Percentiles rank a stretch among this genome's conserved stretches.
Evolutionary conservation across 2,797 vertebrate species (phyloP).

Genomic region (Pelochelys cantorii): DNA sequence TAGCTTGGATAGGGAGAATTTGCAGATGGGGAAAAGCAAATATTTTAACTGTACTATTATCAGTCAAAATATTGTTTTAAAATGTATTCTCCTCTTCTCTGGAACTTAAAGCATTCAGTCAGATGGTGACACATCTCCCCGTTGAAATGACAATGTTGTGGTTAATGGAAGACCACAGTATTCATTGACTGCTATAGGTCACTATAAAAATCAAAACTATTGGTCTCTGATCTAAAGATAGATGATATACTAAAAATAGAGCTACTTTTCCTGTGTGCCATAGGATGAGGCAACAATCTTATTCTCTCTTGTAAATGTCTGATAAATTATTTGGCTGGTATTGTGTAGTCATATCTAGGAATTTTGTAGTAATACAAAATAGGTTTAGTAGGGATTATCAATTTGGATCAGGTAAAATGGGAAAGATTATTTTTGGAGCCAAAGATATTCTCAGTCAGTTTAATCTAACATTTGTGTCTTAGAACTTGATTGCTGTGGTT

Average conservation of each 20-base stretch:
- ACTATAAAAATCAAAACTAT: constrained; percentile 54
- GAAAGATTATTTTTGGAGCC: constrained; percentile 66
- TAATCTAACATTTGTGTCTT: constrained; percentile 76
- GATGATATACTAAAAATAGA: constrained; percentile 26
- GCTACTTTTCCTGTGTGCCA: background rate
- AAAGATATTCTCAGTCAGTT: constrained; percentile 66
- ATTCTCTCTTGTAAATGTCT: constrained; percentile 2
- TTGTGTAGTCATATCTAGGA: constrained; percentile 41
- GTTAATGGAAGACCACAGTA: constrained; percentile 48
- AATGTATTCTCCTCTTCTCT: background rate
- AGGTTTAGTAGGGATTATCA: constrained; percentile 59
- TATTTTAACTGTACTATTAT: background rate
- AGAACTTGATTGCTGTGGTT: constrained; percentile 68
- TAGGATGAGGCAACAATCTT: constrained; percentile 2
- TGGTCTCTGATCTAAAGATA: constrained; percentile 44
- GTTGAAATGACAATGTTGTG: constrained; percentile 36
- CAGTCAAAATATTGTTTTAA: background rate
- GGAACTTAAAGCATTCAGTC: constrained; percentile 38
- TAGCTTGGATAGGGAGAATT: background rate
- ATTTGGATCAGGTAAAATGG: constrained; percentile 55
- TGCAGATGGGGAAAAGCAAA: background rate
- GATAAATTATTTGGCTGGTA: constrained; percentile 40
- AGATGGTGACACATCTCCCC: background rate
- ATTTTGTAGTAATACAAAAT: constrained; percentile 57
- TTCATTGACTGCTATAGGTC: constrained; percentile 49